Evolutionary conservation across 2,113 vertebrate genomes (phyloP).

Genomic region (Leptobrachium leishanense): DNA sequence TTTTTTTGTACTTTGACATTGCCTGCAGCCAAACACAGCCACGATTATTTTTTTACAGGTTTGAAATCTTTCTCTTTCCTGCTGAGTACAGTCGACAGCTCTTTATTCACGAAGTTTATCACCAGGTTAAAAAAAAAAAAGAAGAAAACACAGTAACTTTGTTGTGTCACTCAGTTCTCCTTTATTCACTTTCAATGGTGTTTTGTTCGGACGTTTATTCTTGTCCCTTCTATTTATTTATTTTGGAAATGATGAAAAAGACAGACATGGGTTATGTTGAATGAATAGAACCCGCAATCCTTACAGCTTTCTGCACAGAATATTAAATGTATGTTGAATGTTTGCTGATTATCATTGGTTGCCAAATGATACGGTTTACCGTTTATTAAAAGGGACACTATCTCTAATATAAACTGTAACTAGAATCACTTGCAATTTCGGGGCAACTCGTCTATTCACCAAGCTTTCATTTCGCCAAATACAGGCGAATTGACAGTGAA

Average conservation of each 20-base stretch:
- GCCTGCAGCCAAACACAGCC: conserved; percentile 30
- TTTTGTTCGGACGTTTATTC: not conserved
- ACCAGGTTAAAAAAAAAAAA: not conserved
- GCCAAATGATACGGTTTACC: not conserved
- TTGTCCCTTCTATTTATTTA: not conserved
- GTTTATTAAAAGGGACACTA: too few relatives aligned
- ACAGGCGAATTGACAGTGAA: too few relatives aligned
- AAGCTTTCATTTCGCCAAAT: too few relatives aligned
- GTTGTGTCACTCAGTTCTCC: not conserved
- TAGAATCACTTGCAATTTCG: too few relatives aligned
- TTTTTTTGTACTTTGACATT: conserved; percentile 18
- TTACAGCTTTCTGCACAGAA: not conserved
- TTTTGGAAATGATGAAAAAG: conserved; percentile 15
- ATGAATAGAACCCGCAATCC: conserved; percentile 21
- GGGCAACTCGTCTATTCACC: too few relatives aligned
- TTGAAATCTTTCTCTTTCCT: conserved; percentile 4
- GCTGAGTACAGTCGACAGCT: conserved; percentile 26
- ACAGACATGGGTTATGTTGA: conserved; percentile 11
- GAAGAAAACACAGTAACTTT: not conserved
- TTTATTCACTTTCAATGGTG: not conserved
- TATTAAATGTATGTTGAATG: conserved; percentile 1
- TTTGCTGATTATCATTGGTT: conserved; percentile 19
- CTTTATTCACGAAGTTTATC: conserved; percentile 32
- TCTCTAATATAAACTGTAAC: too few relatives aligned
- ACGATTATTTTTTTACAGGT: conserved; percentile 22